Evolutionary conservation across 2,888 invertebrate species (phyloP), one percentile per base, ranked within the genome.

Genomic region (Tetragonula carbonaria): DNA sequence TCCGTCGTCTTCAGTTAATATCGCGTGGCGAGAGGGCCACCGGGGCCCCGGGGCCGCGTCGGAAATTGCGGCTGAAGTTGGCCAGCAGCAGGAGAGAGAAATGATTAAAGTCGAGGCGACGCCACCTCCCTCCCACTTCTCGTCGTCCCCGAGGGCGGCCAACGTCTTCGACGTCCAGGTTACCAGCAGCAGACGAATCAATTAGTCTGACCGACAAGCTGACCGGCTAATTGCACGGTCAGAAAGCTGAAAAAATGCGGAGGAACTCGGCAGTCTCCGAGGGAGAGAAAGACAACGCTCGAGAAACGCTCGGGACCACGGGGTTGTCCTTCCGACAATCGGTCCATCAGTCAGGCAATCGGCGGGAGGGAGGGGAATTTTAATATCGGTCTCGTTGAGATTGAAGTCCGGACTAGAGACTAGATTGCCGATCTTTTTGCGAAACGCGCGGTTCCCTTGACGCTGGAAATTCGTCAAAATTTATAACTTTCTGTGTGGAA

Each of bases 221-320:
- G 90, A 80, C 91, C 90, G 91, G 87, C 91, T 93, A 93, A 93
- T 93, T 93, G 93, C 90, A 91, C 45, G 53, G 62, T 28, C 51
- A 38, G 28, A 14, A 4, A 63, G 65, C 23, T 53, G 74, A 65
- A 74, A 74, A 74, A 74, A 74, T 53, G 74, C 53, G 53, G 65
- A 38, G 55, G 2, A 21, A 45, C 38, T 18, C 23, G 28, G 28
- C 0, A 18, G 18, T 28, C 28, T 23, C 13, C 18, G 18, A 8
- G n/a, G 23, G 13, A n/a, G 8, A n/a, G 57, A 13, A n/a, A n/a
- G 55, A 33, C 33, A 3, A n/a, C 11, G 55, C 55, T 55, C 11
- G 55, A 11, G 21, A 21, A 55, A n/a, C 8, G 4, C 38, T 4
- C 57, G n/a, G n/a, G n/a, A 57, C 57, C 57, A n/a, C 28, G 2